Evolutionary conservation across 2,113 vertebrate species (phyloP).

Genomic region (Elephas maximus): DNA sequence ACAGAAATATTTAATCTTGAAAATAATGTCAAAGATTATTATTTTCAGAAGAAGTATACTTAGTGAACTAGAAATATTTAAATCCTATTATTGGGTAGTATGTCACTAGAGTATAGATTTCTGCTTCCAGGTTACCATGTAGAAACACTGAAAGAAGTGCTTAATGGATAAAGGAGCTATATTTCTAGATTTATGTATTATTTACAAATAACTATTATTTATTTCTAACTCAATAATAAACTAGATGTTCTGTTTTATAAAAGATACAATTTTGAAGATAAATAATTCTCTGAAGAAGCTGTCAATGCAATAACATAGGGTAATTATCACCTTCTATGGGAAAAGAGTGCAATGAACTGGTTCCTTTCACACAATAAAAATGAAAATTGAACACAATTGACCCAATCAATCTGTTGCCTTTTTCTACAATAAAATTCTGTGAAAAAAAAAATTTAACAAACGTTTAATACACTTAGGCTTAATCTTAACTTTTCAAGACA

Average conservation of each 20-base stretch:
- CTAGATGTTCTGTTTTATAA: not conserved
- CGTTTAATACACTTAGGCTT: not conserved
- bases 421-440: slow-evolving; percentile 44
- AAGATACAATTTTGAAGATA: slow-evolving; percentile 53
- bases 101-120: slow-evolving; percentile 14
- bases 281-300: slow-evolving; percentile 40
- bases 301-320: slow-evolving; percentile 33
- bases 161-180: not conserved
- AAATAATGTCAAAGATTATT: slow-evolving; percentile 41
- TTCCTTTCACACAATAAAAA: slow-evolving; percentile 61
- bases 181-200: not conserved
- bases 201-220: slow-evolving; percentile 37
- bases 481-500: slow-evolving; percentile 48
- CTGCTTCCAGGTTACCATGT: not conserved
- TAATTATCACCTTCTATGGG: slow-evolving; percentile 24
- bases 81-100: not conserved
- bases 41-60: slow-evolving; percentile 46
- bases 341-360: slow-evolving; percentile 21
- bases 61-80: not conserved
- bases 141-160: slow-evolving; percentile 27
- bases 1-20: slow-evolving; percentile 26
- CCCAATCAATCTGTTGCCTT: slow-evolving; percentile 45
- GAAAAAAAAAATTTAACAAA: not conserved
- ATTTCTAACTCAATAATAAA: slow-evolving; percentile 53
- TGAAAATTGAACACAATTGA: slow-evolving; percentile 28